Evolutionary conservation across 2,113 vertebrate species (phyloP).

Genomic region (Lepus timidus): DNA sequence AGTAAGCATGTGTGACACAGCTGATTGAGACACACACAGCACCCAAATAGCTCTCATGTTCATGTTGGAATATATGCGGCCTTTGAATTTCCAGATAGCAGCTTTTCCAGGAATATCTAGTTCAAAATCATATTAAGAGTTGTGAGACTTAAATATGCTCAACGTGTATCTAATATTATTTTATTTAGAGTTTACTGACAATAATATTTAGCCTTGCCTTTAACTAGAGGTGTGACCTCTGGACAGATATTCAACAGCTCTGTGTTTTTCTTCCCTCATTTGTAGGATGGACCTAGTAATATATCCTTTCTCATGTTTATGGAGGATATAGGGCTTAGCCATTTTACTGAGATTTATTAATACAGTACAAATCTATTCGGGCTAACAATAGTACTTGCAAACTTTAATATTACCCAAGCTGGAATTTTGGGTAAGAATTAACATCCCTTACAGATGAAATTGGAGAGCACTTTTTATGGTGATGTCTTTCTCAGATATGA

Average conservation of each 20-base stretch:
- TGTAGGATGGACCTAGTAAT: not conserved
- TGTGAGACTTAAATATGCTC: conserved; percentile 31
- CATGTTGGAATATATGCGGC: conserved; percentile 80
- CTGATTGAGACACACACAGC: conserved; percentile 74
- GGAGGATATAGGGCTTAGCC: not conserved
- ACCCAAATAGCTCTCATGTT: conserved; percentile 74
- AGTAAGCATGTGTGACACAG: conserved; percentile 78
- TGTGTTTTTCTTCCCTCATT: not conserved
- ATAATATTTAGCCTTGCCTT: not conserved
- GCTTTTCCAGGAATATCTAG: conserved; percentile 70
- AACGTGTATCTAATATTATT: conserved; percentile 41
- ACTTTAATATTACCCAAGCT: not conserved
- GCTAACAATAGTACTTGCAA: conserved; percentile 23
- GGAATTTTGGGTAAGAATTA: conserved; percentile 22
- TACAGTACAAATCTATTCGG: not conserved
- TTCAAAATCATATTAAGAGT: conserved; percentile 53
- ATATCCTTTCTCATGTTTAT: not conserved
- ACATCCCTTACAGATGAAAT: not conserved
- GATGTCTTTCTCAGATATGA: not conserved
- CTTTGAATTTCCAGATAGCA: conserved; percentile 75
- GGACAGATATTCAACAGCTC: not conserved
- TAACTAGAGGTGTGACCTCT: not conserved
- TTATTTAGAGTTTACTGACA: conserved; percentile 20
- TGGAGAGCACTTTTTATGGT: not conserved
- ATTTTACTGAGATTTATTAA: not conserved